These are phyloP conservation scores for Sebastes dallii DNA, from an alignment of 2,797 vertebrate species.

Conservation along the genomic window DNA sequence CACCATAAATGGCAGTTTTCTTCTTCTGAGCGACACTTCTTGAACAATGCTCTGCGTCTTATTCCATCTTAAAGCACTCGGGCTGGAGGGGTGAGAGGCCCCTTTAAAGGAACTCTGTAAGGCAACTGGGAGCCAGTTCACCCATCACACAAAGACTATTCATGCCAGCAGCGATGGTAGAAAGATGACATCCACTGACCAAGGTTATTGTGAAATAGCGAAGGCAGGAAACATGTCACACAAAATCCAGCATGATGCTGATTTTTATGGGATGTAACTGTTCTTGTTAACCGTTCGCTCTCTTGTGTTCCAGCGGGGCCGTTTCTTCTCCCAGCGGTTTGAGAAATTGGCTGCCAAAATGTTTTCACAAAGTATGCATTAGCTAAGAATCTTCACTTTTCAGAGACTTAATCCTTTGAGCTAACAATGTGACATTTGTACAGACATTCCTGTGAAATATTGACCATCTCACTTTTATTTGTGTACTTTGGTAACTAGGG, in stretches of 20 bases:
- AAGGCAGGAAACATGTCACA: slow-evolving; percentile 25
- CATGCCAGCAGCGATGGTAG: slow-evolving; percentile 23
- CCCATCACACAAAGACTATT: slow-evolving; percentile 48
- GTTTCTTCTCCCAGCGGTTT: slow-evolving; percentile 44
- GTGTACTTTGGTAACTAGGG: slow-evolving; percentile 76
- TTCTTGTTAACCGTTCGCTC: slow-evolving; percentile 7
- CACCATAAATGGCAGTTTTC: slow-evolving; percentile 62
- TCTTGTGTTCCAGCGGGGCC: slow-evolving; percentile 12
- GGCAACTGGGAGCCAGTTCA: slow-evolving; percentile 27
- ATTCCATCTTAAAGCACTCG: slow-evolving; percentile 49
- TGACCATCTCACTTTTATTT: slow-evolving; percentile 76
- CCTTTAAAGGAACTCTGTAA: slow-evolving; percentile 25
- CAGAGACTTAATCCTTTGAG: slow-evolving; percentile 61
- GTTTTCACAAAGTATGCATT: slow-evolving; percentile 67
- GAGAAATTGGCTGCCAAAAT: slow-evolving; percentile 62
- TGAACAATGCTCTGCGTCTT: slow-evolving; percentile 51
- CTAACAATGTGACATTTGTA: slow-evolving; percentile 77
- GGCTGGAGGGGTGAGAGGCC: slow-evolving; percentile 21
- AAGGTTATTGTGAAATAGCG: slow-evolving; percentile 2
- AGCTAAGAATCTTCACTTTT: slow-evolving; percentile 63
- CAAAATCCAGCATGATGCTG: slow-evolving; percentile 10
- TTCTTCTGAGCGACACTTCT: slow-evolving; percentile 49
- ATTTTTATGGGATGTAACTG: slow-evolving; percentile 35
- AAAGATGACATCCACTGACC: slow-evolving; percentile 30
- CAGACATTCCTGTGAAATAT: slow-evolving; percentile 76